phyloP scores from a whole-genome alignment of 2,888 invertebrate genomes.

The Chorisops tibialis region DNA sequence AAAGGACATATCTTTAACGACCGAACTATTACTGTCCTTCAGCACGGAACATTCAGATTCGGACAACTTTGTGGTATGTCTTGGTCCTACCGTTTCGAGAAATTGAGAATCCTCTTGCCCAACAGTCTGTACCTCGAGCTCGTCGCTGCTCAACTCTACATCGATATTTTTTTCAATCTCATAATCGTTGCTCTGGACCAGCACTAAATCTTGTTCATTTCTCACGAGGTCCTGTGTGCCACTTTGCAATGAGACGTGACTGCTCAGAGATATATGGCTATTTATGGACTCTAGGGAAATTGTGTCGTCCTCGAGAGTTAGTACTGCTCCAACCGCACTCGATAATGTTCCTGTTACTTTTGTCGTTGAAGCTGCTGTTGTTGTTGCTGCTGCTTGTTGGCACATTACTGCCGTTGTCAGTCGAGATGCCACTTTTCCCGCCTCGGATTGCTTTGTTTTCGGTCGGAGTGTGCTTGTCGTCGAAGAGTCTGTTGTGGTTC shows the following conservation, averaged over 20 bases:
- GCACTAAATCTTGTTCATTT: conserved; percentile 37
- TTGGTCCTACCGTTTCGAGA: too few relatives aligned
- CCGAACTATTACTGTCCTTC: not conserved
- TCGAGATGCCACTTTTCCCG: conserved; percentile 5
- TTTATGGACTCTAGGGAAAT: conserved; percentile 48
- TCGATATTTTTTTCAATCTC: conserved; percentile 26
- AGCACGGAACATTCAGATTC: not conserved
- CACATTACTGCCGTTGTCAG: not conserved
- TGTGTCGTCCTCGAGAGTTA: conserved; percentile 40
- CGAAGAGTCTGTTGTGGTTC: conserved; percentile 28
- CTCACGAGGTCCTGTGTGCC: conserved; percentile 32
- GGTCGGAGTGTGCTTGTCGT: conserved; percentile 36
- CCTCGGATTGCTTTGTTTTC: conserved; percentile 8
- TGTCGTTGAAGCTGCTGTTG: conserved; percentile 33
- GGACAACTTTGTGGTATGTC: not conserved
- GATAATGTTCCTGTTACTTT: conserved; percentile 36
- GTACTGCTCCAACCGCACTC: conserved; percentile 7
- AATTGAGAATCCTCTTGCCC: not conserved
- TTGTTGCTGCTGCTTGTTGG: conserved; percentile 3
- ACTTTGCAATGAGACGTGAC: conserved; percentile 35
- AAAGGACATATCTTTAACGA: not conserved
- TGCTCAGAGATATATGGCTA: conserved; percentile 42
- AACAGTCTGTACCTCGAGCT: not conserved
- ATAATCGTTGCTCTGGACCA: conserved; percentile 28
- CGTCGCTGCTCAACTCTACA: not conserved